Conservation (phyloP, 2,888 invertebrate species). For the Lingula anatina region DNA sequence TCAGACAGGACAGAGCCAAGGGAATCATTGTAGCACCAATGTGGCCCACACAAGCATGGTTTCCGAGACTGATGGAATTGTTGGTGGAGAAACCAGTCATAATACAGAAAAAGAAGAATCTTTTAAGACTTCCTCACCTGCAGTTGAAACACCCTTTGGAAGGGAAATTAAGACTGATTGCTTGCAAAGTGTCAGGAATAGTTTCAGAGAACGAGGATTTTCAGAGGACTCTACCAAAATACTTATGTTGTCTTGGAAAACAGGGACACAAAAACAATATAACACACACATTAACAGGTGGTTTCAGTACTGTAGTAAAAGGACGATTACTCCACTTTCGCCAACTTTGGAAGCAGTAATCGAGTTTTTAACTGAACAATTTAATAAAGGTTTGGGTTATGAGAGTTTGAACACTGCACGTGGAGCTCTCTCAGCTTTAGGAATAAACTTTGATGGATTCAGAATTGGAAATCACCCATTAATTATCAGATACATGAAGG, state of each 20-base stretch:
- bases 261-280: too few relatives aligned
- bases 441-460: too few relatives aligned
- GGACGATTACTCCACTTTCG: too few relatives aligned
- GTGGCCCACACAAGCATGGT: constrained; percentile 10
- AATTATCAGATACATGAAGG: background rate
- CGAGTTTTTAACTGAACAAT: too few relatives aligned
- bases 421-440: too few relatives aligned
- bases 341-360: too few relatives aligned
- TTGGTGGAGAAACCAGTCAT: constrained; percentile 1
- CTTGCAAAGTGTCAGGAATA: constrained; percentile 8
- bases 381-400: too few relatives aligned
- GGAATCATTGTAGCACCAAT: constrained; percentile 8
- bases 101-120: background rate
- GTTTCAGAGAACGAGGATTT: constrained; percentile 9
- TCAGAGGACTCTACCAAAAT: constrained; percentile 5
- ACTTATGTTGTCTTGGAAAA: constrained; percentile 4
- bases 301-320: too few relatives aligned
- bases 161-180: constrained; percentile 2
- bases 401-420: too few relatives aligned
- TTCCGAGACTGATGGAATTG: too few relatives aligned
- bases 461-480: background rate
- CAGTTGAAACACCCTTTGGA: constrained; percentile 2
- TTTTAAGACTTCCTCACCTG: background rate
- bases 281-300: too few relatives aligned
- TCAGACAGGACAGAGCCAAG: constrained; percentile 6